A percentile compares a stretch with the other conserved stretches of the same genome.
These are phyloP conservation scores for Colletes collaris DNA, from an alignment of 2,888 invertebrate genomes.

Conservation along the genomic window DNA sequence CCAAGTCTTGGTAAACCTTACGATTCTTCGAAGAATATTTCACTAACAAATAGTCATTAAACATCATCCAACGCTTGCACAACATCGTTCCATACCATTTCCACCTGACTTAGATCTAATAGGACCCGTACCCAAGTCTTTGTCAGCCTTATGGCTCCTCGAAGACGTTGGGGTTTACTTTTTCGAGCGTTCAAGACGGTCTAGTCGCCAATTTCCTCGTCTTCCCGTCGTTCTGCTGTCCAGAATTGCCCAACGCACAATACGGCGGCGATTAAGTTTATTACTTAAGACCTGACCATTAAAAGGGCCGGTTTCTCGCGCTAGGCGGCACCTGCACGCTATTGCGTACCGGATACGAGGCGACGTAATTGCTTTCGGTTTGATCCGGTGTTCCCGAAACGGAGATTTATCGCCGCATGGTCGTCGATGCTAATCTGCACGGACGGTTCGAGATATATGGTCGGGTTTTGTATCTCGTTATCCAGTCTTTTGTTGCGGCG, in stretches of 20 bases:
- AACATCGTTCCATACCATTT: no score
- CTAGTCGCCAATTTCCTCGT: constrained; percentile 6
- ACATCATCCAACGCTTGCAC: no score
- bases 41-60: no score
- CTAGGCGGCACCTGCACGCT: constrained; percentile 58
- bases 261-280: constrained; percentile 66
- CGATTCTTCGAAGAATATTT: no score
- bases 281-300: constrained; percentile 60
- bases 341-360: constrained; percentile 52
- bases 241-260: constrained; percentile 51
- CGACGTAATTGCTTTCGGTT: constrained; percentile 69
- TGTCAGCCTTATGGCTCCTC: no score
- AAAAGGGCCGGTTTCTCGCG: constrained; percentile 52
- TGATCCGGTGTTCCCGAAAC: constrained; percentile 66
- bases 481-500: constrained; percentile 39
- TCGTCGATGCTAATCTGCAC: constrained; percentile 61
- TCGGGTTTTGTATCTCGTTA: constrained; percentile 49
- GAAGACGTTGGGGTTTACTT: no score
- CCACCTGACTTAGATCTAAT: no score
- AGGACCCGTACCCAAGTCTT: no score
- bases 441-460: constrained; percentile 51
- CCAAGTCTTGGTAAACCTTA: no score
- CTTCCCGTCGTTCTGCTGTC: constrained; percentile 1
- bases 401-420: constrained; percentile 64
- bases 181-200: no score